Evolutionary conservation across 2,797 vertebrate genomes (phyloP).

Genomic region (Rhodeus uyekii): DNA sequence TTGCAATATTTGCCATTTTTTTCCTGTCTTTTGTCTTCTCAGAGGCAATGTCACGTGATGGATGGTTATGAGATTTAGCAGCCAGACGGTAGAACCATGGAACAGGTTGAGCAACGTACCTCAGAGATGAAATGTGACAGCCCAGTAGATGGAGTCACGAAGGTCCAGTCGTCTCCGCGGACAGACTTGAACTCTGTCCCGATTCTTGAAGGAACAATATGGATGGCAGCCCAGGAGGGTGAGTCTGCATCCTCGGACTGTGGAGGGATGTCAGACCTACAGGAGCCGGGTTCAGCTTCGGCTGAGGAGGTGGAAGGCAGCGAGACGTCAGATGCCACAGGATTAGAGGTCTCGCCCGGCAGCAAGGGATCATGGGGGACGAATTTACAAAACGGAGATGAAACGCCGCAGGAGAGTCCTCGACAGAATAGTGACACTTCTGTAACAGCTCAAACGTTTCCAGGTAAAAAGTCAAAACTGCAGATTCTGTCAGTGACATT

Average conservation of each 20-base stretch:
- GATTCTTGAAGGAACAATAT: conserved; percentile 59
- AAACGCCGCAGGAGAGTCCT: conserved; percentile 75
- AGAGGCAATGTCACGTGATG: conserved; percentile 71
- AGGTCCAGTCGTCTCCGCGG: conserved; percentile 40
- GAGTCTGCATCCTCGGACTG: conserved; percentile 71
- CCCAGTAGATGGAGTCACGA: conserved; percentile 56
- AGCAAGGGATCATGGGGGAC: conserved; percentile 53
- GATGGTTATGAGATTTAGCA: conserved; percentile 68
- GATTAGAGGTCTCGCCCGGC: conserved; percentile 45
- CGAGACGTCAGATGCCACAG: conserved; percentile 39
- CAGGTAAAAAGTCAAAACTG: conserved; percentile 72
- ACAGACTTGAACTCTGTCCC: conserved; percentile 61
- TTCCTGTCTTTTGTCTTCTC: conserved; percentile 32
- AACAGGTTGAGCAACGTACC: conserved; percentile 67
- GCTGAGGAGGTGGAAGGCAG: conserved; percentile 56
- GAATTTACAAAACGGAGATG: conserved; percentile 77
- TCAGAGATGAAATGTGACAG: conserved; percentile 61
- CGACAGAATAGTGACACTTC: conserved; percentile 70
- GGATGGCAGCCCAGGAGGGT: conserved; percentile 62
- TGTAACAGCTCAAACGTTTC: conserved; percentile 81
- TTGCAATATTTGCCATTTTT: background rate
- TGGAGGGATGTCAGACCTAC: conserved; percentile 65
- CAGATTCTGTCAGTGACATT: background rate
- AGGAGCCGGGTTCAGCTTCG: conserved; percentile 66
- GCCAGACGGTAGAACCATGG: conserved; percentile 74